These are phyloP conservation scores for Fissipunctia ypsillon DNA, from an alignment of 2,888 invertebrate species.

Conservation along the genomic window DNA sequence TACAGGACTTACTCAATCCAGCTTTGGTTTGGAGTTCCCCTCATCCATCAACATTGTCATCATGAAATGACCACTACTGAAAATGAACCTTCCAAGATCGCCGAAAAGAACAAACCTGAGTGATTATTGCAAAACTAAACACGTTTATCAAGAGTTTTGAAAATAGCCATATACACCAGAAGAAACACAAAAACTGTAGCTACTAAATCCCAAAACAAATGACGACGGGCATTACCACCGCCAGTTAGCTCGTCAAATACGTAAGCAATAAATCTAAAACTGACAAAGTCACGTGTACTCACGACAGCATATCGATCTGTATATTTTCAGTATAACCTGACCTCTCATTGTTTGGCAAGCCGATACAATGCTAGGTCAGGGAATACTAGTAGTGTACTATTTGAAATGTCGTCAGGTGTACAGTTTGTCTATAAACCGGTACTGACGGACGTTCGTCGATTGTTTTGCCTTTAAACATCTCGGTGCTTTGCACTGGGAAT, in stretches of 20 bases:
- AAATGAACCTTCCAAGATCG: not conserved
- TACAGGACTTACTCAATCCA: too few relatives aligned
- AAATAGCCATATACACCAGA: not conserved
- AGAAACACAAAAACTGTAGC: conserved; percentile 3
- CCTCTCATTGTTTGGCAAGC: not conserved
- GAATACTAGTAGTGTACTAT: not conserved
- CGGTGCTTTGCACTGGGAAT: conserved; percentile 56
- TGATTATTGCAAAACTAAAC: not conserved
- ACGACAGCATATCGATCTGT: not conserved
- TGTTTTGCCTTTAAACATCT: conserved; percentile 77
- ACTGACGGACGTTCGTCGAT: conserved; percentile 66
- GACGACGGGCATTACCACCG: conserved; percentile 15
- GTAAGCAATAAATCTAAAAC: conserved; percentile 64
- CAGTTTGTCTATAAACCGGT: conserved; percentile 53
- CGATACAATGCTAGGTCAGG: not conserved
- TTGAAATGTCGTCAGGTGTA: conserved; percentile 4
- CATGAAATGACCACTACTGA: not conserved
- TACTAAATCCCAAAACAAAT: conserved; percentile 21
- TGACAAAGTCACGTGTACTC: conserved; percentile 57
- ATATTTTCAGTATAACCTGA: not conserved
- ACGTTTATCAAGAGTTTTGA: not conserved
- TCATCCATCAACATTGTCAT: not conserved
- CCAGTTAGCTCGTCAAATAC: conserved; percentile 61
- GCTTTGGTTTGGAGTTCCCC: too few relatives aligned
- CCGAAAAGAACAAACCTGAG: not conserved